Percentiles rank a stretch among this genome's conserved stretches.
These are phyloP conservation scores for Timema cristinae DNA, from an alignment of 2,888 invertebrate genomes.

Conservation along the genomic window DNA sequence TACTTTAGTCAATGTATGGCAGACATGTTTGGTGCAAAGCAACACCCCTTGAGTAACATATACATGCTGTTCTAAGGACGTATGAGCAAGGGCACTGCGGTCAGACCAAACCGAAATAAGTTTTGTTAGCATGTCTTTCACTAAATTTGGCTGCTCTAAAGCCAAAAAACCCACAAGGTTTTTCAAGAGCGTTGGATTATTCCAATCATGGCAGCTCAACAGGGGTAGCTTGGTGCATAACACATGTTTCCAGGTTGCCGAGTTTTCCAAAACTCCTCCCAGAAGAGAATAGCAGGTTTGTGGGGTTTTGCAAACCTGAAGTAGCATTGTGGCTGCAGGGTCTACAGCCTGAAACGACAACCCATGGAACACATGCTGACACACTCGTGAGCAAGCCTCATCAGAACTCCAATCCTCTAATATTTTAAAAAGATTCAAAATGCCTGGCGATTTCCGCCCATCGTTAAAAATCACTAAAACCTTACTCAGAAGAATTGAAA, in stretches of 20 bases:
- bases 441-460: constrained; percentile 46
- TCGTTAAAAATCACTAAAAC: constrained; percentile 55
- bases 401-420: constrained; percentile 51
- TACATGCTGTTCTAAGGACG: constrained; percentile 64
- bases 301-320: constrained; percentile 47
- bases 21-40: constrained; percentile 37
- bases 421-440: constrained; percentile 53
- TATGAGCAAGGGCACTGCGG: constrained; percentile 56
- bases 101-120: constrained; percentile 66
- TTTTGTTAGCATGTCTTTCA: constrained; percentile 51
- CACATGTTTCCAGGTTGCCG: constrained; percentile 62
- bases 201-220: constrained; percentile 49
- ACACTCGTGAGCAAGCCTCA: constrained; percentile 35
- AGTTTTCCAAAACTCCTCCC: constrained; percentile 49
- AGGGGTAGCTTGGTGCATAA: constrained; percentile 59
- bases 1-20: constrained; percentile 32
- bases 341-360: constrained; percentile 59
- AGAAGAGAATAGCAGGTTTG: constrained; percentile 50
- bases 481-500: constrained; percentile 59
- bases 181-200: constrained; percentile 50
- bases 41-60: constrained; percentile 65
- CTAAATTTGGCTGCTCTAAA: constrained; percentile 36
- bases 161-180: constrained; percentile 62
- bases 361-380: constrained; percentile 51
- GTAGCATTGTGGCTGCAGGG: constrained; percentile 51